Conservation (phyloP, 2,888 invertebrate genomes). For the Pachydiplax longipennis region DNA sequence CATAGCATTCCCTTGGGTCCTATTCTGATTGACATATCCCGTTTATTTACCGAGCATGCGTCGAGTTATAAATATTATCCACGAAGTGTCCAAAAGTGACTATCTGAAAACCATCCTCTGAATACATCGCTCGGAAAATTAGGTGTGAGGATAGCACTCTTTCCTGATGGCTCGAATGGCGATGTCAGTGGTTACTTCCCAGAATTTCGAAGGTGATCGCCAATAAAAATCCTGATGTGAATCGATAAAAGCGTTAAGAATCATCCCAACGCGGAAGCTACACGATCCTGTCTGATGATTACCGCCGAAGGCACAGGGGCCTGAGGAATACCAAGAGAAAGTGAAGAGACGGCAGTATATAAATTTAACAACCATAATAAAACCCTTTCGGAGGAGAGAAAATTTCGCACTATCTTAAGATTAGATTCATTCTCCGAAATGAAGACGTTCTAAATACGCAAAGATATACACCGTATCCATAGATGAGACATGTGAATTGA, state of each 20-base stretch:
- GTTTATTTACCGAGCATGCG: no score
- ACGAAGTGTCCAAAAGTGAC: no score
- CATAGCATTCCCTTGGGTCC: no score
- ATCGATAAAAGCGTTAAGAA: neutral
- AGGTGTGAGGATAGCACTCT: no score
- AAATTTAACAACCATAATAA: neutral
- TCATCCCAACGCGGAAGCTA: neutral
- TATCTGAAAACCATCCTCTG: no score
- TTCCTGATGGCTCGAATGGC: no score
- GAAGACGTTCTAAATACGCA: neutral
- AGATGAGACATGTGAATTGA: neutral
- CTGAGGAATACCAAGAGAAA: neutral
- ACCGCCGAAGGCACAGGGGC: no score
- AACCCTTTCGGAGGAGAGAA: neutral
- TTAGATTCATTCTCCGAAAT: neutral
- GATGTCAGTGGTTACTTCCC: neutral
- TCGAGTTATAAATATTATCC: no score
- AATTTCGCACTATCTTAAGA: neutral
- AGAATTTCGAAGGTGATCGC: neutral
- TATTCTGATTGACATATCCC: no score
- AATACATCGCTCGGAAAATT: no score
- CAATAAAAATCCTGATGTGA: neutral
- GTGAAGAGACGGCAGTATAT: neutral
- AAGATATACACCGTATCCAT: neutral
- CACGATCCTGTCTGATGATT: neutral